Evolutionary conservation across 1,140 invertebrate species (phyloP).

Genomic region (Polypedilum pembai): DNA sequence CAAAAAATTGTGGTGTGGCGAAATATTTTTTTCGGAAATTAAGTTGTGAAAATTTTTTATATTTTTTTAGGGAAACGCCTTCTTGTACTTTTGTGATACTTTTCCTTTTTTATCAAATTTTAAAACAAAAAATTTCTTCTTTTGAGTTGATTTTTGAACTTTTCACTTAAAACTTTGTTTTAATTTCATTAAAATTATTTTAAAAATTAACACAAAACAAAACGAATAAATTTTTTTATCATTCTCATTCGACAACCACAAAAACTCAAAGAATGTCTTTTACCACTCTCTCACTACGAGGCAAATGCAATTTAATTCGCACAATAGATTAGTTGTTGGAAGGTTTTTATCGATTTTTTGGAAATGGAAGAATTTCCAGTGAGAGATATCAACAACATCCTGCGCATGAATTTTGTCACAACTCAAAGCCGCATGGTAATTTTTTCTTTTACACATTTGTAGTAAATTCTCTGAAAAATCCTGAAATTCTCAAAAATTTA

Average conservation of each 20-base stretch:
- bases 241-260: neutral
- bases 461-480: neutral
- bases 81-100: neutral
- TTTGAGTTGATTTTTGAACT: neutral
- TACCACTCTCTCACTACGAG: neutral
- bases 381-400: neutral
- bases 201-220: neutral
- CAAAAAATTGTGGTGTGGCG: neutral
- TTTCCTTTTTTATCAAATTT: neutral
- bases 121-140: neutral
- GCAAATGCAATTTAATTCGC: neutral
- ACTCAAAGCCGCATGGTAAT: neutral
- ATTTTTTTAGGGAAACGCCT: constrained; percentile 22
- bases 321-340: neutral
- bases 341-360: neutral
- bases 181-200: neutral
- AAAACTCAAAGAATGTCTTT: too few relatives aligned
- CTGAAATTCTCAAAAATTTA: neutral
- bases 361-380: neutral
- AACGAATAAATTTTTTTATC: neutral
- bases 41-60: neutral
- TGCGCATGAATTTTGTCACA: neutral
- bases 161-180: neutral
- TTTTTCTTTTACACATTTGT: neutral
- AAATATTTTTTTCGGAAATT: neutral